Evolutionary conservation across 1,140 invertebrate genomes (phyloP).

Genomic region (Lepidurus couesii): DNA sequence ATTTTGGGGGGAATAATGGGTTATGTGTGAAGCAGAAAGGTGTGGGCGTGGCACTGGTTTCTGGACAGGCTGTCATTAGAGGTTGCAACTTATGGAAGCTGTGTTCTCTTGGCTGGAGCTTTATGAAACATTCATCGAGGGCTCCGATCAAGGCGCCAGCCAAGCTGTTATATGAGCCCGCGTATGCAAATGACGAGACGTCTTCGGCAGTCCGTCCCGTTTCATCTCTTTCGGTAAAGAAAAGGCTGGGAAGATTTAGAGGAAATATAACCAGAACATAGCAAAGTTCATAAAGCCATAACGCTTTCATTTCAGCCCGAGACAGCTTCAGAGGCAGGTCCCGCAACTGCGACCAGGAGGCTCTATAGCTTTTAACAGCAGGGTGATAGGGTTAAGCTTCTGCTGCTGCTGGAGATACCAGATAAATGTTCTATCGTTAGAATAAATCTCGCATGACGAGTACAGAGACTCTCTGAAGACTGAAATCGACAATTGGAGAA

Average conservation of each 20-base stretch:
- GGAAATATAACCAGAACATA: background rate
- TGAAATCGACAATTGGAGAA: background rate
- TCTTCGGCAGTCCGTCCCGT: background rate
- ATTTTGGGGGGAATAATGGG: too few relatives aligned
- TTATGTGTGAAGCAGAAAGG: constrained; percentile 15
- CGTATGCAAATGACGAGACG: constrained; percentile 21
- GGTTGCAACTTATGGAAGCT: constrained; percentile 21
- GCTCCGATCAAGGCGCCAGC: constrained; percentile 17
- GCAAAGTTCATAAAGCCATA: background rate
- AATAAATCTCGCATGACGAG: background rate
- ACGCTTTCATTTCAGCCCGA: background rate
- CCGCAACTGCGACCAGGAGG: background rate
- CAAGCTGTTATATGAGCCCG: background rate
- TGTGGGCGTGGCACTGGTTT: constrained; percentile 4
- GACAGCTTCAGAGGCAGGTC: background rate
- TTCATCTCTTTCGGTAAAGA: background rate
- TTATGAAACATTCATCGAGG: constrained; percentile 22
- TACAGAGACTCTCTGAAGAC: background rate
- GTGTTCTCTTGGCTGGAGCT: background rate
- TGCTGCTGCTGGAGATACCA: background rate
- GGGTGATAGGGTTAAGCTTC: constrained; percentile 1
- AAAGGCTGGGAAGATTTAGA: background rate
- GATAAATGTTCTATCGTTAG: background rate
- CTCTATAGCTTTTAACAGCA: background rate
- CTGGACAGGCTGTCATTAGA: constrained; percentile 13